Evolutionary conservation across 2,113 vertebrate genomes (phyloP), one percentile per base, ranked within the genome.

Genomic region (Brevimyrus niger): DNA sequence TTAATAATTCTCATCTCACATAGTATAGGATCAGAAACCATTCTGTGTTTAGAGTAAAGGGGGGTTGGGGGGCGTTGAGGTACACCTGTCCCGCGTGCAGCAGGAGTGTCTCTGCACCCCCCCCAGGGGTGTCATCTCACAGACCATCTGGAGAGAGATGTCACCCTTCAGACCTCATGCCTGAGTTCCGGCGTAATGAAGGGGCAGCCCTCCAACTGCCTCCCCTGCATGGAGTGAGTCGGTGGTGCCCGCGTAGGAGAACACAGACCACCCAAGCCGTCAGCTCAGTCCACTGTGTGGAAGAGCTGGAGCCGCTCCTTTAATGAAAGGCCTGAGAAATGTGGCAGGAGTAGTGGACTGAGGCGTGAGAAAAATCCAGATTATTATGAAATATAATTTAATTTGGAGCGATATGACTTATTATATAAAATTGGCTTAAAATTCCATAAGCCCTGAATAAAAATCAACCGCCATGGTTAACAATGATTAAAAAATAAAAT

Each of bases 151-250:
- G 46, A 82, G 89, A 50, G 50, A 27, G 1, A 85, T 31, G 87
- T 87, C 83, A 15, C 91, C 88, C 42, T 91, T 91, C 90, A 61
- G 31, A 42, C 93, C 92, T 47, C 86, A 91, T 91, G 91, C 93
- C 89, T 89, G 88, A 89, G 53, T 31, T 44, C 17, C n/a, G 27
- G 53, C 65, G 53, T 58, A 46, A 61, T 87, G 50, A 87, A 9
- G 50, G 27, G 48, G 48, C 15, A 53, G n/a, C 27, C 48, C 48
- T 53, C 48, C 85, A 9, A 42, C 73, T 17, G n/a, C 5, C 73
- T 80, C 13, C 35, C 73, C 73, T 3, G 35, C 73, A 19, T 80
- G 7, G 19, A 80, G 73, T 2, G 35, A 80, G 73, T 42, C 8
- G 1, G 17, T 6, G 35, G 31, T 7, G 31, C 35, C 1, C 73